Evolutionary conservation across 2,797 vertebrate genomes (phyloP).

Genomic region (Onychomys arenicola): DNA sequence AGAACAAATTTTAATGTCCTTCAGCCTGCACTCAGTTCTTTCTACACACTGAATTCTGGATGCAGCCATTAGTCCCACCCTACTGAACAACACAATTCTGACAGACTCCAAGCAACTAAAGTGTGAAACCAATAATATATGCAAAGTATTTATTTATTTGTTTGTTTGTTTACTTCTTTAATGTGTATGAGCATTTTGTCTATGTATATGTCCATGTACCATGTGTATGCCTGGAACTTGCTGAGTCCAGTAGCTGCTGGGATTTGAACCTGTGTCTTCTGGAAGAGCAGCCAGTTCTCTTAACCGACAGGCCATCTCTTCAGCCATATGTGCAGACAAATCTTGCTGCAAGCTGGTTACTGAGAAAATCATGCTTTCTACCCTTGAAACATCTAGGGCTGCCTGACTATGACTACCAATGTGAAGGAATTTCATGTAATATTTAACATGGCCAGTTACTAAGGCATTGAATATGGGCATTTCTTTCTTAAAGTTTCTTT

Average conservation of each 20-base stretch:
- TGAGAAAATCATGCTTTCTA: background rate
- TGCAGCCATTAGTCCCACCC: background rate
- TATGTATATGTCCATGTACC: background rate
- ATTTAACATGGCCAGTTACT: constrained; percentile 22
- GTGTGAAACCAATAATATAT: background rate
- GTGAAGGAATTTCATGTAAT: background rate
- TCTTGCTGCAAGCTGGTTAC: background rate
- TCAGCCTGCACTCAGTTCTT: background rate
- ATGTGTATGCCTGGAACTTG: no score
- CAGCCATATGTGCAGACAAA: background rate
- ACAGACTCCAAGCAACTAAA: background rate
- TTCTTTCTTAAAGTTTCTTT: background rate
- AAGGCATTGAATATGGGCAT: background rate
- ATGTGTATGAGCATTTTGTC: background rate
- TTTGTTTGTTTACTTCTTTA: background rate
- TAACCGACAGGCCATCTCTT: background rate
- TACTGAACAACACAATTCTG: background rate
- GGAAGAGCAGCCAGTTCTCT: background rate
- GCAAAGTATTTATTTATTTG: background rate
- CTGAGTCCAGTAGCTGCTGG: background rate
- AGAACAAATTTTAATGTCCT: background rate
- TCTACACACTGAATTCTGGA: background rate
- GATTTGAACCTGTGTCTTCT: background rate
- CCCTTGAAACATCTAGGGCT: background rate
- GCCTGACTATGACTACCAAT: background rate